These are phyloP conservation scores for Drosophila phalerata DNA, from an alignment of 2,888 invertebrate species.

Conservation along the genomic window DNA sequence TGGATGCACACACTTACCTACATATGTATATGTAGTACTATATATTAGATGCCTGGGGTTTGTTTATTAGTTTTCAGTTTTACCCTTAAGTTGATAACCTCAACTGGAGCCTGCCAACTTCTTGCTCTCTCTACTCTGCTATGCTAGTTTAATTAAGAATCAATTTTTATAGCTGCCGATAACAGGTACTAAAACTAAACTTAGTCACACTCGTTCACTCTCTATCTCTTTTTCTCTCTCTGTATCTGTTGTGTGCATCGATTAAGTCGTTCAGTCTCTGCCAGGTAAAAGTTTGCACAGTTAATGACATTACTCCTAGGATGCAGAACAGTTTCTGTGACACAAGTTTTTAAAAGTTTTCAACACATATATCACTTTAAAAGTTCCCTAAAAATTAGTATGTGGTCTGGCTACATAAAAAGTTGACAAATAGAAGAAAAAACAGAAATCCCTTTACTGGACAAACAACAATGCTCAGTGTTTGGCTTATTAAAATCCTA, in stretches of 20 bases:
- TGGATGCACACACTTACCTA: slow-evolving; percentile 11
- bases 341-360: slow-evolving; percentile 59
- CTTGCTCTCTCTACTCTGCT: slow-evolving; percentile 3
- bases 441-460: slow-evolving; percentile 4
- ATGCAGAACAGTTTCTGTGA: slow-evolving; percentile 22
- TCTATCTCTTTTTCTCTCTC: neutral
- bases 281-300: slow-evolving; percentile 61
- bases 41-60: slow-evolving; percentile 3
- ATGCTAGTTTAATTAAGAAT: slow-evolving; percentile 74
- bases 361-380: slow-evolving; percentile 35
- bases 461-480: slow-evolving; percentile 38
- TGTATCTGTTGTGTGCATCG: slow-evolving; percentile 51
- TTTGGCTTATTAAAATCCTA: slow-evolving; percentile 79
- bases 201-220: slow-evolving; percentile 40
- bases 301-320: slow-evolving; percentile 66
- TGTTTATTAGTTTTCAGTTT: slow-evolving; percentile 45
- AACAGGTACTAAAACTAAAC: slow-evolving; percentile 61
- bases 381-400: slow-evolving; percentile 44
- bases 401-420: slow-evolving; percentile 20
- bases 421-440: no score
- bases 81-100: slow-evolving; percentile 31
- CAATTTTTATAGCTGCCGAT: slow-evolving; percentile 75
- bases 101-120: slow-evolving; percentile 2
- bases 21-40: slow-evolving; percentile 6
- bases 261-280: slow-evolving; percentile 62